These are phyloP conservation scores for Amblyraja radiata DNA, from an alignment of 2,797 vertebrate species.

Conservation along the genomic window DNA sequence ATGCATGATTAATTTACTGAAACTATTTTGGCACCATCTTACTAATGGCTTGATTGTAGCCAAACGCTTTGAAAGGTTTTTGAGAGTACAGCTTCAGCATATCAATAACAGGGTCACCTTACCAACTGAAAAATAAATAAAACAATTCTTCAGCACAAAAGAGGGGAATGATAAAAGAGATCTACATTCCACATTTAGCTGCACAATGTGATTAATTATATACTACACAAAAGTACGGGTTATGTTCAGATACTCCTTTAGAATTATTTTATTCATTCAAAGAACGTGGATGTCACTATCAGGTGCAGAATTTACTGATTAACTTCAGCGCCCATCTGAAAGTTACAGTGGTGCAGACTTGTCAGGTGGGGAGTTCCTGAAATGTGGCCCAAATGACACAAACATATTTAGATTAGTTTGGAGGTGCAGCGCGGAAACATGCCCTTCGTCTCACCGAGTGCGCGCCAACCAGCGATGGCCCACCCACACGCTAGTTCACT, in stretches of 20 bases:
- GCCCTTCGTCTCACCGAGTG: no score
- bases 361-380: no score
- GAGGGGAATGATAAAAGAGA: constrained; percentile 43
- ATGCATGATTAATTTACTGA: constrained; percentile 45
- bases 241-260: not conserved
- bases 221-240: not conserved
- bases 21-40: constrained; percentile 51
- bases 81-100: constrained; percentile 42
- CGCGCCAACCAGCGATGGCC: no score
- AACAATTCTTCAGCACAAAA: constrained; percentile 46
- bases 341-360: no score
- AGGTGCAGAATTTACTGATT: no score
- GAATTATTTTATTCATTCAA: no score
- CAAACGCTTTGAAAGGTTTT: constrained; percentile 35
- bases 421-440: no score
- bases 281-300: no score
- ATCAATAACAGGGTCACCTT: not conserved
- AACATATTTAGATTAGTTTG: no score
- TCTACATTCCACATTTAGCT: not conserved
- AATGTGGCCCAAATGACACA: no score
- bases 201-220: not conserved
- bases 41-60: constrained; percentile 39
- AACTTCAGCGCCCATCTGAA: no score
- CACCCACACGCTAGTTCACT: no score
- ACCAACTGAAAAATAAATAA: constrained; percentile 42